phyloP scores from a whole-genome alignment of 1,140 invertebrate species.

The Scaptomyza montana region DNA sequence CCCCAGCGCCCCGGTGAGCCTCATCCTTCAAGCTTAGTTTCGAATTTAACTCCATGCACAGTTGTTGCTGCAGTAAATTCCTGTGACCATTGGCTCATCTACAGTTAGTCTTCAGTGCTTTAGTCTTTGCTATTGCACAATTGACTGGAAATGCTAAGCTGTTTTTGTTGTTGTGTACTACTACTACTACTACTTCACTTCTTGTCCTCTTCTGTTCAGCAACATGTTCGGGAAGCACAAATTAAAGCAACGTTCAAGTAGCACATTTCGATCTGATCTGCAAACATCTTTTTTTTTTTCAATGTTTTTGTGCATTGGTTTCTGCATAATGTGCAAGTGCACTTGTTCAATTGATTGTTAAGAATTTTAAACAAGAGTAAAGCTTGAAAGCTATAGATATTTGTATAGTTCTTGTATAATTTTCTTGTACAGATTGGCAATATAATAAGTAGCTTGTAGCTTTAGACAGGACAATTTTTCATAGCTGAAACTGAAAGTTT shows the following conservation, averaged over 20 bases:
- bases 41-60: background rate
- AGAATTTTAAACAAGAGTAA: background rate
- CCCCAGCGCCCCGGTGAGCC: background rate
- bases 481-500: too few species aligned
- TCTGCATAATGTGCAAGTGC: conserved; percentile 31
- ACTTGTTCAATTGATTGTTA: conserved; percentile 13
- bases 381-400: background rate
- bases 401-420: too few species aligned
- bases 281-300: too few species aligned
- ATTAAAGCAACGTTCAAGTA: conserved; percentile 51
- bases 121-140: conserved; percentile 41
- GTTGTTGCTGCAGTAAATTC: conserved; percentile 32
- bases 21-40: background rate
- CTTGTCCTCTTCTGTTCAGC: background rate
- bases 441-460: too few species aligned
- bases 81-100: conserved; percentile 5
- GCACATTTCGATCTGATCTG: background rate
- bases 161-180: background rate
- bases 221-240: conserved; percentile 21
- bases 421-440: too few species aligned
- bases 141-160: conserved; percentile 36
- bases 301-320: background rate
- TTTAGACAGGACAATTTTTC: too few species aligned
- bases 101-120: conserved; percentile 30
- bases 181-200: too few species aligned